A percentile compares a stretch with the other conserved stretches of the same genome.
Evolutionary conservation across 2,888 invertebrate genomes (phyloP).

Genomic region (Fissipunctia ypsillon): DNA sequence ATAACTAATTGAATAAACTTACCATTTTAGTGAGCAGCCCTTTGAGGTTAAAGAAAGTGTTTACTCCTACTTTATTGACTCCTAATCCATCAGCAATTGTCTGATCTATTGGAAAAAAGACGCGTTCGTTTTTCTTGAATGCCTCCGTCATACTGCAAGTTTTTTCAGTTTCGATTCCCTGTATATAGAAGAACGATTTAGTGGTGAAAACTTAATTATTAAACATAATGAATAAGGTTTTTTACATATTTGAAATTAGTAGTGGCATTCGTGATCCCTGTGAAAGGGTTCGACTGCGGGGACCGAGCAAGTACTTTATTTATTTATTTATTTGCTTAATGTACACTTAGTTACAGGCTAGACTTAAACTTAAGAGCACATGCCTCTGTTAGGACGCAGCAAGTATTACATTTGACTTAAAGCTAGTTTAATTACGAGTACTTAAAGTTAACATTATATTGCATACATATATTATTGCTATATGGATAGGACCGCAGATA

Average conservation of each 20-base stretch:
- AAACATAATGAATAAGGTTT: background rate
- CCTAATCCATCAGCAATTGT: constrained; percentile 96
- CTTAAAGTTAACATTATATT: no score
- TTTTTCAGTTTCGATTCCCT: constrained; percentile 86
- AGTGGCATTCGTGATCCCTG: no score
- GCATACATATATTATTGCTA: no score
- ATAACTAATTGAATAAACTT: background rate
- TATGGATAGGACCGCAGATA: no score
- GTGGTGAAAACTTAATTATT: background rate
- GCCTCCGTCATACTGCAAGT: constrained; percentile 84
- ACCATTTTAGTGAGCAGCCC: constrained; percentile 86
- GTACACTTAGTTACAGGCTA: no score
- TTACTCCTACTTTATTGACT: constrained; percentile 83
- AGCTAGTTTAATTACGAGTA: no score
- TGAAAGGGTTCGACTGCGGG: no score
- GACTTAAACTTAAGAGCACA: no score
- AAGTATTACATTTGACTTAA: no score
- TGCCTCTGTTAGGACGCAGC: no score
- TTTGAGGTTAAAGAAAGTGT: constrained; percentile 82
- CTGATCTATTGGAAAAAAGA: constrained; percentile 91
- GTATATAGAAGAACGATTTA: constrained; percentile 40
- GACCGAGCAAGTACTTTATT: no score
- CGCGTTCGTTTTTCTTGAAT: constrained; percentile 92
- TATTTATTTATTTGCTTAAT: no score
- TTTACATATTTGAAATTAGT: background rate